Conservation (phyloP, 2,113 vertebrate species). For the Neogobius melanostomus region DNA sequence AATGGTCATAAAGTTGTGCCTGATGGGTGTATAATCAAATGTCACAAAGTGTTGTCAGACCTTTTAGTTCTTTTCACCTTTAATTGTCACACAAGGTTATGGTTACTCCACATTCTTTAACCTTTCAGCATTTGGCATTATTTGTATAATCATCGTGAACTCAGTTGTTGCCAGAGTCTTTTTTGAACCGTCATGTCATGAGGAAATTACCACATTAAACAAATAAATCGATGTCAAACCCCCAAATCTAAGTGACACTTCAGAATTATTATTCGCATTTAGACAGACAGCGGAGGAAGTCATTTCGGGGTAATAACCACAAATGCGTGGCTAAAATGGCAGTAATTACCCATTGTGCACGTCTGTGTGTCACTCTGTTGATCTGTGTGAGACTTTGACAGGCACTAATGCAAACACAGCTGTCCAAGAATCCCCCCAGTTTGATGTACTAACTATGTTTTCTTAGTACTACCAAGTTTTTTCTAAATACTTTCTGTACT, state of each 20-base stretch:
- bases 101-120: background rate
- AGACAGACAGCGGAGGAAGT: conserved; percentile 72
- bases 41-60: background rate
- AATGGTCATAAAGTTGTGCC: background rate
- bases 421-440: conserved; percentile 50
- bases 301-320: conserved; percentile 65
- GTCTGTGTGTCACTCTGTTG: conserved; percentile 49
- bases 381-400: conserved; percentile 54
- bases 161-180: background rate
- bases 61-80: background rate
- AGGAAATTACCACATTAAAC: background rate
- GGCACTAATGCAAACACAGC: conserved; percentile 75
- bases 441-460: conserved; percentile 17
- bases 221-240: conserved; percentile 61
- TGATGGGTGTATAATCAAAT: background rate
- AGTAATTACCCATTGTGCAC: conserved; percentile 68
- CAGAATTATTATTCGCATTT: conserved; percentile 45
- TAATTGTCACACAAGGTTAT: background rate
- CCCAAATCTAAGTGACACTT: conserved; percentile 51
- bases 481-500: background rate
- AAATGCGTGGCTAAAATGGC: conserved; percentile 66
- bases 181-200: background rate
- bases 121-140: background rate
- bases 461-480: background rate
- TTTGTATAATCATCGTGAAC: background rate